Base-by-base conservation (phyloP, 2,797 vertebrate species). In the Esox lucius region DNA sequence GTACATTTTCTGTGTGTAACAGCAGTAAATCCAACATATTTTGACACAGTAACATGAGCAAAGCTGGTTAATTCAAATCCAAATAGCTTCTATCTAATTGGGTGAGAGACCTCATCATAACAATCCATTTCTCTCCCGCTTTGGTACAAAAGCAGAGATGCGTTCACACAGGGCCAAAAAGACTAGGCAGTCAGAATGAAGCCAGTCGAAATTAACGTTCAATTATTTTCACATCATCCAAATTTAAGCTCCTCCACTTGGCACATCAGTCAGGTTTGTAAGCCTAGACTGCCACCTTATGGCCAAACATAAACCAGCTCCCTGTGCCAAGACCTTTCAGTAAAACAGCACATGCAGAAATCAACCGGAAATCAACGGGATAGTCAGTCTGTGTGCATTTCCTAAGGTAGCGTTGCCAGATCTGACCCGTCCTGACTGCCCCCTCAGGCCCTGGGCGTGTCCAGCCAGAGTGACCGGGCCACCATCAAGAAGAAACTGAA, bases 401-500 rank as follows among this genome's bases (percentile, higher is more conserved):
- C 22, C 22, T 19, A 62, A 39, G 11, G 0, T 15, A 7, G 22
- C 12, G 9, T 53, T 4, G 22, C 53, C 17, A 15, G 68, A n/a
- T 42, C 24, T 22, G 51, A 13, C 67, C 49, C 28, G 62, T 12
- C 35, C 3, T 49, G 68, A 71, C 3, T 7, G 26, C 3, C 4
- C 5, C 70, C 33, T n/a, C 86, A 97, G 95, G 92, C 89, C 0
- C 92, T 97, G 5, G 95, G 96, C 19, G 95, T 97, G 84, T 93
- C 90, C 13, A 95, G 94, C 91, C 96, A 96, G 88, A 95, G 91
- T n/a, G 95, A 98, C 77, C 92, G 96, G 59, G 93, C 95, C 70
- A 93, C 87, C n/a, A 95, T 97, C 89, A 96, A 96, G 92, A 97
- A 95, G 77, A 97, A 96, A 88, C 93, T 97, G 73, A 97, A 96